phyloP scores from a whole-genome alignment of 2,797 vertebrate genomes.

The Phrynocephalus vlangalii region DNA sequence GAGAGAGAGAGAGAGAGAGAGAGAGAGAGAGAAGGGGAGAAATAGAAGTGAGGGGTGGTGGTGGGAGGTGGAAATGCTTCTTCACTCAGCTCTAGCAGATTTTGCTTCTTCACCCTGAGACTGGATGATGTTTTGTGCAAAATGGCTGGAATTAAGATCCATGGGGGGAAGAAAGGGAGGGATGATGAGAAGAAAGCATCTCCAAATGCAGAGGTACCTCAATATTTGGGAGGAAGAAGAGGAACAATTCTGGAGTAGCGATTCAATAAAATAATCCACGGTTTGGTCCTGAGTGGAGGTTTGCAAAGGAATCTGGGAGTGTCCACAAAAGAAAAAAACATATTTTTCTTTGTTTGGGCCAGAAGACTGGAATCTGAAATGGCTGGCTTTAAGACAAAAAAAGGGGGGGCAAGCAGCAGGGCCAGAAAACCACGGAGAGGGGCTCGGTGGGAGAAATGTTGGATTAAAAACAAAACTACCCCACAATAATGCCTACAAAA shows the following conservation, averaged over 20 bases:
- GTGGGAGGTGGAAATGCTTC: neutral
- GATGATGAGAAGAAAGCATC: too few relatives aligned
- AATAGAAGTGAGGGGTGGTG: too few relatives aligned
- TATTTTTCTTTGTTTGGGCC: neutral
- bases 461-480: neutral
- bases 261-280: neutral
- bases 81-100: neutral
- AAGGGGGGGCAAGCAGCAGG: neutral
- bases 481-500: neutral
- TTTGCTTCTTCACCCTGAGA: neutral
- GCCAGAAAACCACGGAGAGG: neutral
- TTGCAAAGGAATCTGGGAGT: neutral
- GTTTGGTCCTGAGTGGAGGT: neutral
- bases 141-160: conserved; percentile 1
- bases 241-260: neutral
- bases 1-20: neutral
- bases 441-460: neutral
- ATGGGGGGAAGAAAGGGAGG: neutral
- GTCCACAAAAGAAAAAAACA: neutral
- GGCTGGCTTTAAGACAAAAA: neutral
- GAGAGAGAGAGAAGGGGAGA: too few relatives aligned
- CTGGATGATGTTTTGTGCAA: neutral
- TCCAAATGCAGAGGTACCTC: neutral
- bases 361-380: neutral
- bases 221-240: neutral